Evolutionary conservation across 2,888 invertebrate species (phyloP).

Genomic region (Acanthosoma haemorrhoidale): DNA sequence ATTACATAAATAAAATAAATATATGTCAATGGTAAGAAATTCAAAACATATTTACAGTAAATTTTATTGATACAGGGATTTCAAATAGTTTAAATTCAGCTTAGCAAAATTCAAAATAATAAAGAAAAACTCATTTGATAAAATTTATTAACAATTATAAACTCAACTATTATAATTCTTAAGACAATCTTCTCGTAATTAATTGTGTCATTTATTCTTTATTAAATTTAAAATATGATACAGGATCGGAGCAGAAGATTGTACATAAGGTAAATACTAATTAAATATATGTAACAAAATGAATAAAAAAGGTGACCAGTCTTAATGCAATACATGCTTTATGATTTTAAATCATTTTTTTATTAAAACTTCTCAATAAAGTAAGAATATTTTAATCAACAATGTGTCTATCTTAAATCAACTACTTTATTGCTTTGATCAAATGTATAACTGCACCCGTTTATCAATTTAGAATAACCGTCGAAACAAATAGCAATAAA

Average conservation of each 20-base stretch:
- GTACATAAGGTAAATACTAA: not conserved
- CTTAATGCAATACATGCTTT: not conserved
- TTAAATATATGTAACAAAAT: not conserved
- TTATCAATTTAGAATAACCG: not conserved
- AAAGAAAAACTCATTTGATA: not conserved
- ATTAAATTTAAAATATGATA: not conserved
- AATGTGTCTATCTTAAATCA: not conserved
- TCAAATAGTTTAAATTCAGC: slow-evolving; percentile 4
- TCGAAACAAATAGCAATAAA: not conserved
- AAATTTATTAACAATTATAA: slow-evolving; percentile 14
- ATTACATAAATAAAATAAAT: not conserved
- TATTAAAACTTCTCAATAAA: too few species aligned
- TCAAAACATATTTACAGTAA: slow-evolving; percentile 2
- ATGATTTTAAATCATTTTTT: not conserved
- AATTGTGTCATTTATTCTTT: not conserved
- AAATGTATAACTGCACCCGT: not conserved
- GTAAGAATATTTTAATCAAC: not conserved
- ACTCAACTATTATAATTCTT: not conserved
- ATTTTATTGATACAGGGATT: slow-evolving; percentile 12
- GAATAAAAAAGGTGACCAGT: too few species aligned
- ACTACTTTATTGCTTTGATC: not conserved
- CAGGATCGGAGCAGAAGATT: not conserved
- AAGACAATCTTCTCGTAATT: not conserved
- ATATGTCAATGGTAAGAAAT: not conserved
- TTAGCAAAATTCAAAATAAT: not conserved